These are phyloP conservation scores for Eira barbara DNA, from an alignment of 2,113 vertebrate genomes.

Conservation along the genomic window DNA sequence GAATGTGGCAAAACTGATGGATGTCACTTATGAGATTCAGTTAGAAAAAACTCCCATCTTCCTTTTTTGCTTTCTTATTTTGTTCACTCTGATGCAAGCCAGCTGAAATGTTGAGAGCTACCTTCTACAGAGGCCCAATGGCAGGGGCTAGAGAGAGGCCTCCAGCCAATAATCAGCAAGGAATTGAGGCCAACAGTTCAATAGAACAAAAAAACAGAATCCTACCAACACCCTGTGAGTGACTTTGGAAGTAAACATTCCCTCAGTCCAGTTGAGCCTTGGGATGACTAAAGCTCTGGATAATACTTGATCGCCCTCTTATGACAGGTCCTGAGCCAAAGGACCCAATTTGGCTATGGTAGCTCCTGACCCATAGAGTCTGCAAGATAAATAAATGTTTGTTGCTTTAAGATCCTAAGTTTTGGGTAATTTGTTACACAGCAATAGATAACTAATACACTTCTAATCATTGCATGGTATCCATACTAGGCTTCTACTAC, in stretches of 20 bases:
- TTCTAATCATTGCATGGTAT: not conserved
- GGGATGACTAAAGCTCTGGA: not conserved
- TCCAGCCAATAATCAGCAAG: not conserved
- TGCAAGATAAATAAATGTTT: not conserved
- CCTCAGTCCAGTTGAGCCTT: not conserved
- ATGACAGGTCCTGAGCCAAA: not conserved
- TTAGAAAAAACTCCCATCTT: not conserved
- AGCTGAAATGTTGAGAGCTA: not conserved
- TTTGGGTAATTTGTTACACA: not conserved
- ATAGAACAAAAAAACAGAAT: not conserved
- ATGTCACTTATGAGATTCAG: not conserved
- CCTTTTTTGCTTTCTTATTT: not conserved
- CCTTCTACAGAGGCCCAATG: not conserved
- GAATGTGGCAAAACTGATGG: not conserved
- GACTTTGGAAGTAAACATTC: slow-evolving; percentile 27
- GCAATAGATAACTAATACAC: not conserved
- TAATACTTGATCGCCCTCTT: not conserved
- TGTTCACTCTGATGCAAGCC: not conserved
- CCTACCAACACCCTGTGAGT: not conserved
- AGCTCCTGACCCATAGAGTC: not conserved
- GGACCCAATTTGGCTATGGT: not conserved
- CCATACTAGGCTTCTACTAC: not conserved
- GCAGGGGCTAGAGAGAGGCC: not conserved
- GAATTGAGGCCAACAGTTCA: not conserved
- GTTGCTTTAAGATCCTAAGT: not conserved